Percentiles rank a stretch among this genome's conserved stretches.
Conservation (phyloP, 2,888 invertebrate species). For the Leptogaster cylindrica region DNA sequence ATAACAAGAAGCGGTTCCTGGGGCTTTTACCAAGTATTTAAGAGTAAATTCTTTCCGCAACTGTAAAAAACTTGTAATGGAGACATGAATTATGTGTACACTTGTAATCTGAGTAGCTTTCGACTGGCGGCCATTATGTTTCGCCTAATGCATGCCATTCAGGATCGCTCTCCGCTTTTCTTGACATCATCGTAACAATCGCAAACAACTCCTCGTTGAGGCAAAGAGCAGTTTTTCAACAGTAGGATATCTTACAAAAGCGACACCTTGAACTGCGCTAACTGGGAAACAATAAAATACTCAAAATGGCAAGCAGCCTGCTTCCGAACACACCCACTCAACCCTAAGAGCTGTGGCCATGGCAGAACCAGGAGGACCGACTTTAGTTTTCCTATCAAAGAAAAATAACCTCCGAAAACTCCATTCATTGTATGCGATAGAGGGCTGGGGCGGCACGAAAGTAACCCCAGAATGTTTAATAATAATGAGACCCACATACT, state of each 20-base stretch:
- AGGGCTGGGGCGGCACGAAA: background rate
- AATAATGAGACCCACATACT: slow-evolving; percentile 38
- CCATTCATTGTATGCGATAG: background rate
- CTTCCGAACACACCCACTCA: background rate
- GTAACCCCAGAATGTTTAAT: slow-evolving; percentile 36
- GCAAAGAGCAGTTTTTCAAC: slow-evolving; percentile 1
- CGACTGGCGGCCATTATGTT: slow-evolving; percentile 26
- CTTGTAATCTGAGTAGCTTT: slow-evolving; percentile 20
- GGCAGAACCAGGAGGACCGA: background rate
- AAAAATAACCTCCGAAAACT: slow-evolving; percentile 6
- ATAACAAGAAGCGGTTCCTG: too few relatives aligned
- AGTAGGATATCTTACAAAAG: slow-evolving; percentile 30
- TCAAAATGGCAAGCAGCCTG: slow-evolving; percentile 30
- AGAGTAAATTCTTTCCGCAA: too few relatives aligned
- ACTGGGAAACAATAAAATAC: slow-evolving; percentile 37
- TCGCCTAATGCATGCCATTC: slow-evolving; percentile 33
- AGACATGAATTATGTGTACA: slow-evolving; percentile 30
- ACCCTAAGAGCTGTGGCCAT: too few relatives aligned
- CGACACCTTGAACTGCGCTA: slow-evolving; percentile 38
- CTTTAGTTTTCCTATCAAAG: slow-evolving; percentile 29
- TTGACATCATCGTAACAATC: slow-evolving; percentile 29
- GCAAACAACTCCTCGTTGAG: slow-evolving; percentile 34
- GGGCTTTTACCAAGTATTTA: too few relatives aligned
- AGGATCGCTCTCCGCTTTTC: slow-evolving; percentile 10
- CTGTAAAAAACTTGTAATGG: slow-evolving; percentile 29